Percentiles rank a stretch among this genome's conserved stretches.
These are phyloP conservation scores for Dorcus parallelipipedus DNA, from an alignment of 2,888 invertebrate species.

Conservation along the genomic window DNA sequence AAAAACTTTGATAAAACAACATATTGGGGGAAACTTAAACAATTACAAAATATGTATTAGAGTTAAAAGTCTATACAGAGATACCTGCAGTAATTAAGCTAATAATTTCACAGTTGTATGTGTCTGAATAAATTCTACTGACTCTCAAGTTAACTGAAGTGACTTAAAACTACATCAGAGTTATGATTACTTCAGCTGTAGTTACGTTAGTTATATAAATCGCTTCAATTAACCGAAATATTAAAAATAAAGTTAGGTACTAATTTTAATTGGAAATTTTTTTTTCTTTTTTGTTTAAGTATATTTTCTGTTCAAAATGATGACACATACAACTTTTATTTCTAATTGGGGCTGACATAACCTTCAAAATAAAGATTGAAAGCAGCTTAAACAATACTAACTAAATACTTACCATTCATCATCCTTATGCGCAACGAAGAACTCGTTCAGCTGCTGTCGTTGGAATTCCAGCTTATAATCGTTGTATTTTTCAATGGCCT, in stretches of 20 bases:
- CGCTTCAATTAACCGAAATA: too few species aligned
- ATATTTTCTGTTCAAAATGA: constrained; percentile 1
- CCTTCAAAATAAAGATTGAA: neutral
- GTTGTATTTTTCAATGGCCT: constrained; percentile 94
- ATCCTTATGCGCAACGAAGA: constrained; percentile 98
- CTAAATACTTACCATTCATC: constrained; percentile 90
- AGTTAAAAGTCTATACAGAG: too few species aligned
- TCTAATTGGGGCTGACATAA: constrained; percentile 2
- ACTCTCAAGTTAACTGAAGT: too few species aligned
- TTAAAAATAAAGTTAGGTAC: too few species aligned
- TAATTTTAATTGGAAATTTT: neutral
- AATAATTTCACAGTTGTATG: too few species aligned
- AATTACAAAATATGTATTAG: neutral
- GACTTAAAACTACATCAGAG: too few species aligned
- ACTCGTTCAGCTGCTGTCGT: constrained; percentile 94
- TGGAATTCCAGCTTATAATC: constrained; percentile 98
- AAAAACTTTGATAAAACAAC: constrained; percentile 41
- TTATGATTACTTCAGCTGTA: too few species aligned
- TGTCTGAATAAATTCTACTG: too few species aligned
- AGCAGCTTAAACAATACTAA: neutral
- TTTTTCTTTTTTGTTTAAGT: constrained; percentile 9
- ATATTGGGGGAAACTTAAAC: constrained; percentile 11
- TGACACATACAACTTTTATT: constrained; percentile 16
- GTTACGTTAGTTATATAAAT: too few species aligned
- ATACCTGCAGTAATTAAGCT: too few species aligned